phyloP scores from a whole-genome alignment of 2,113 vertebrate genomes.

The Channa argus region DNA sequence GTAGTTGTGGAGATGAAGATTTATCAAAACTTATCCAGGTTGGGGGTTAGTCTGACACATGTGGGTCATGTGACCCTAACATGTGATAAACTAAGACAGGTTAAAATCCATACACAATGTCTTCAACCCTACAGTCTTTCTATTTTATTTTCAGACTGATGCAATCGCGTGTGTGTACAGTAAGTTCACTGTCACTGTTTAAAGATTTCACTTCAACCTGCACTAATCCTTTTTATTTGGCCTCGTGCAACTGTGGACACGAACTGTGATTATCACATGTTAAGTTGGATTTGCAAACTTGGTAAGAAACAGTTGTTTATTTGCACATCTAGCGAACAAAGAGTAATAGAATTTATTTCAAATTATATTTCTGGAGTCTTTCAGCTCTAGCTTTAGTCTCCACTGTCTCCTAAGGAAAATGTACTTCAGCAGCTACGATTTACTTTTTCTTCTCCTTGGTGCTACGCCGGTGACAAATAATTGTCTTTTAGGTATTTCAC shows the following conservation, averaged over 20 bases:
- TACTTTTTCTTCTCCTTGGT: not conserved
- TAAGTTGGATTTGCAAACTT: not conserved
- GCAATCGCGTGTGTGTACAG: too few species aligned
- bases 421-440: not conserved
- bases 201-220: too few species aligned
- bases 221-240: too few species aligned
- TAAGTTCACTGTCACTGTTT: too few species aligned
- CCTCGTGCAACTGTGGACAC: too few species aligned
- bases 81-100: not conserved
- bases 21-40: not conserved
- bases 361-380: not conserved
- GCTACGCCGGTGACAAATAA: too few species aligned
- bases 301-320: not conserved
- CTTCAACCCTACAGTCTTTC: too few species aligned
- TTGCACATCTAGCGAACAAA: not conserved
- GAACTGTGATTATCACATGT: too few species aligned
- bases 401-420: not conserved
- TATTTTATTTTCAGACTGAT: too few species aligned
- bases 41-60: not conserved
- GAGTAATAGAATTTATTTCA: not conserved
- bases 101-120: not conserved
- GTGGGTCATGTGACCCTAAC: slow-evolving; percentile 1
- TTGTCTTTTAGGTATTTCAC: too few species aligned
- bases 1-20: slow-evolving; percentile 1
- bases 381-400: not conserved